Percentiles rank a stretch among this genome's conserved stretches.
Evolutionary conservation across 1,140 invertebrate genomes (phyloP).

Genomic region (Panulirus ornatus): DNA sequence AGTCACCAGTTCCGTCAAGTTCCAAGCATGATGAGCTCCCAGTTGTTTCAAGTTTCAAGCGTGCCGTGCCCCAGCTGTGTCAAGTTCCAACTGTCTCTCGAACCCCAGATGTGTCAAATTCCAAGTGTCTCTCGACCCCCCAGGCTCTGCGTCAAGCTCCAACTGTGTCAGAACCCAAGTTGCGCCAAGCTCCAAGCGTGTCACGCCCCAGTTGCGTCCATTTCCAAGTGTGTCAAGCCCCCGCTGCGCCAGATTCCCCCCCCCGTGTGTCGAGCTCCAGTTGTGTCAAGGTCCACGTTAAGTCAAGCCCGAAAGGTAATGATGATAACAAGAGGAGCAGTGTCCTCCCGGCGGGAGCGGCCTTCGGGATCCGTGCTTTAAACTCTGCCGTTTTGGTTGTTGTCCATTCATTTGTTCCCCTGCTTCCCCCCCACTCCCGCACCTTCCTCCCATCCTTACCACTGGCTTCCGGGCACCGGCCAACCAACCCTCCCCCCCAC

Average conservation of each 20-base stretch:
- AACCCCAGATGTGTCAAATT: not conserved
- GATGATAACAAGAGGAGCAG: not conserved
- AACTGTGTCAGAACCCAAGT: not conserved
- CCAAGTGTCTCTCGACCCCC: not conserved
- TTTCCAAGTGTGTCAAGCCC: not conserved
- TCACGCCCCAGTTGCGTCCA: not conserved
- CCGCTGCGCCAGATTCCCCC: too few relatives aligned
- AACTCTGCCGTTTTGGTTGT: not conserved
- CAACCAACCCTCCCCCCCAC: not conserved
- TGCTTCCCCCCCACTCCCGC: not conserved
- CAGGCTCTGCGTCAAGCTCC: too few relatives aligned
- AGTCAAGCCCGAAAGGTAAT: not conserved
- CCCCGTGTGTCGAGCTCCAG: not conserved
- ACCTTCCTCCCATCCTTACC: not conserved
- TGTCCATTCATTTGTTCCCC: constrained; percentile 5
- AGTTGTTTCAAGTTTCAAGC: too few relatives aligned
- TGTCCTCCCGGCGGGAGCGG: not conserved
- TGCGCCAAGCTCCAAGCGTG: not conserved
- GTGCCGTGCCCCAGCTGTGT: not conserved
- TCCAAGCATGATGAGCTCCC: too few relatives aligned
- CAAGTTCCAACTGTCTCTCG: not conserved
- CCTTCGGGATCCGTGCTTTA: not conserved
- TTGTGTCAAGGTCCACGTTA: not conserved
- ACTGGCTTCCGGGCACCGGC: constrained; percentile 1
- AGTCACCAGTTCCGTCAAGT: too few relatives aligned